These are phyloP conservation scores for Notoglanidium macrostoma DNA, from an alignment of 2,797 vertebrate genomes.

Conservation along the genomic window DNA sequence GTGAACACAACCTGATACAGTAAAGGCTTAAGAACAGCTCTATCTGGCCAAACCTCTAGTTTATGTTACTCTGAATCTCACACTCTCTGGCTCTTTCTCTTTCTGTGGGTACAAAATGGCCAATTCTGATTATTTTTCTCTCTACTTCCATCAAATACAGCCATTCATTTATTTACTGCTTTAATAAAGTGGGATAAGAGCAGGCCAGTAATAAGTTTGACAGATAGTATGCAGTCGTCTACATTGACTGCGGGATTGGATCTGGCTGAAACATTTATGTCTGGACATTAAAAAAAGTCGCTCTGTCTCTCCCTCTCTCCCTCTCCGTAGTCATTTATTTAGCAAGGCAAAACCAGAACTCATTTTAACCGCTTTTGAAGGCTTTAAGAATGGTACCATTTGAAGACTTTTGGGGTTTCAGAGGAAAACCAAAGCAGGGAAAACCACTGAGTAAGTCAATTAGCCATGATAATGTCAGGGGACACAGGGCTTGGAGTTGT, in stretches of 20 bases:
- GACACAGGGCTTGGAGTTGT: conserved; percentile 13
- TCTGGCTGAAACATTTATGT: conserved; percentile 52
- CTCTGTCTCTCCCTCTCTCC: conserved; percentile 37
- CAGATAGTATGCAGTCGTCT: conserved; percentile 56
- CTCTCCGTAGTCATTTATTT: conserved; percentile 47
- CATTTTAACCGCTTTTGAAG: conserved; percentile 57
- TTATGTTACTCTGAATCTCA: conserved; percentile 62
- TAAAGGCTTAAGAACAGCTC: neutral
- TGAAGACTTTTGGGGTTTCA: conserved; percentile 58
- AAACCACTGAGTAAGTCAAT: conserved; percentile 42
- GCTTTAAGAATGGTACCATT: conserved; percentile 38
- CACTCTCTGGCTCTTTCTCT: conserved; percentile 73
- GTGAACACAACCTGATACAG: no score
- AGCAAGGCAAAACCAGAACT: conserved; percentile 55
- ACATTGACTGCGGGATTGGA: conserved; percentile 65
- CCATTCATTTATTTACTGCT: conserved; percentile 67
- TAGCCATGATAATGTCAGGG: conserved; percentile 47
- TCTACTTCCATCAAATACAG: conserved; percentile 59
- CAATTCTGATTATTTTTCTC: conserved; percentile 65
- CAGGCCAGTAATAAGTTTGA: conserved; percentile 44
- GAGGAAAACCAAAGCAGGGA: conserved; percentile 52
- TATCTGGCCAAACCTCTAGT: conserved; percentile 25
- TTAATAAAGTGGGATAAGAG: conserved; percentile 53
- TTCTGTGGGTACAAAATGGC: conserved; percentile 51
- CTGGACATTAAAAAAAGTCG: conserved; percentile 30